Conservation (phyloP, 1,140 invertebrate genomes). For the Drosophila serrata region DNA sequence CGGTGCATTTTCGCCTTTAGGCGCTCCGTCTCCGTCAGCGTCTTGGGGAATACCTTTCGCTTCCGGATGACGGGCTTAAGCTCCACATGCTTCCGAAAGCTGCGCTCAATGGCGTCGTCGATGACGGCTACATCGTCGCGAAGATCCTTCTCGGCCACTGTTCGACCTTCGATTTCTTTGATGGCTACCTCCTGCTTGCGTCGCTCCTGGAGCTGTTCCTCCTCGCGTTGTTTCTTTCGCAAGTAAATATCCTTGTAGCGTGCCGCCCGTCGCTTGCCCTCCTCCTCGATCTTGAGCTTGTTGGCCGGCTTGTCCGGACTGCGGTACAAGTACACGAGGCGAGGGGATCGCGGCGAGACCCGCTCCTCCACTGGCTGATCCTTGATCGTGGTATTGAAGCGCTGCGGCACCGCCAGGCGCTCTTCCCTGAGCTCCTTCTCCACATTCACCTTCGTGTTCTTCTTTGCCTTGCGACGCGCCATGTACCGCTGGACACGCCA, state of each 20-base stretch:
- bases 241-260: conserved; percentile 78
- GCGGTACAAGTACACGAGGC: conserved; percentile 63
- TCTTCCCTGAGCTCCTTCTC: conserved; percentile 65
- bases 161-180: conserved; percentile 50
- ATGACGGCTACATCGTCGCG: conserved; percentile 55
- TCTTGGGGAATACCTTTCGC: conserved; percentile 71
- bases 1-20: conserved; percentile 69
- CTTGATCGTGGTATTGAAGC: conserved; percentile 52
- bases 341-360: not conserved
- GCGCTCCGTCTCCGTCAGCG: conserved; percentile 67
- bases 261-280: conserved; percentile 48
- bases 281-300: conserved; percentile 54
- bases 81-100: conserved; percentile 62
- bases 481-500: conserved; percentile 69
- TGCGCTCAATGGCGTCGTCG: conserved; percentile 71
- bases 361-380: conserved; percentile 26
- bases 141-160: conserved; percentile 65
- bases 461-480: conserved; percentile 51
- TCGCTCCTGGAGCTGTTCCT: conserved; percentile 13
- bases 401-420: conserved; percentile 49
- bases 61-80: conserved; percentile 58
- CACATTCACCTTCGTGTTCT: conserved; percentile 48
- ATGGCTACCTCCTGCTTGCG: conserved; percentile 33
- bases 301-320: conserved; percentile 64
- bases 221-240: conserved; percentile 47